Evolutionary conservation across 2,888 invertebrate genomes (phyloP), one percentile per base, ranked within the genome.

Genomic region (Tanypteryx hageni): DNA sequence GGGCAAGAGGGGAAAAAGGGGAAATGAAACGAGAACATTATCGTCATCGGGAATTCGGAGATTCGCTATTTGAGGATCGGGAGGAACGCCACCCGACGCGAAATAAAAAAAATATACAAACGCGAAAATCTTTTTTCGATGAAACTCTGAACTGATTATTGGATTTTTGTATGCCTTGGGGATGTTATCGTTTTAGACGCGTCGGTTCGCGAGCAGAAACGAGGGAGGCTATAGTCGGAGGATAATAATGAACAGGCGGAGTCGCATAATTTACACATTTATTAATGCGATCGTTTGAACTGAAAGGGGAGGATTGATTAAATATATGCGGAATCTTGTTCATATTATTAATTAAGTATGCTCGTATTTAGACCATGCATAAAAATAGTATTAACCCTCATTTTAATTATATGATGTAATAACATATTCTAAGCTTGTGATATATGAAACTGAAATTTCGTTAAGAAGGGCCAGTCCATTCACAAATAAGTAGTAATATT

Each of bases 121-220:
- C 10, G 44, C 9, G 44, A 44, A 27, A 61, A 59, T 86, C 58
- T 85, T 89, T 89, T 89, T 89, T 89, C 89, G 68, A 89, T 89
- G 89, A 64, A 89, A 89, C 89, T 61, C 89, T 68, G 89, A 89
- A 89, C 89, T 89, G 89, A 89, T 89, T 89, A 89, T 89, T 89
- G 89, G 89, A 89, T 89, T 89, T 89, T 59, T 89, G 61, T 89
- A 68, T n/a, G 89, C 89, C 89, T 89, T 16, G 68, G 89, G 44
- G 18, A 27, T 89, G 61, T 68, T 89, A 64, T 89, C 44, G 64
- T 89, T 89, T 89, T 89, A 89, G 64, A 44, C 61, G 64, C 61
- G 89, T 89, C 61, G 64, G 61, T 44, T 61, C 86, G 61, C 44
- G 64, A n/a, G 64, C 61, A 64, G 76, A 76, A 64, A 64, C 64